phyloP scores from a whole-genome alignment of 2,797 vertebrate genomes.

The Lerista edwardsae region DNA sequence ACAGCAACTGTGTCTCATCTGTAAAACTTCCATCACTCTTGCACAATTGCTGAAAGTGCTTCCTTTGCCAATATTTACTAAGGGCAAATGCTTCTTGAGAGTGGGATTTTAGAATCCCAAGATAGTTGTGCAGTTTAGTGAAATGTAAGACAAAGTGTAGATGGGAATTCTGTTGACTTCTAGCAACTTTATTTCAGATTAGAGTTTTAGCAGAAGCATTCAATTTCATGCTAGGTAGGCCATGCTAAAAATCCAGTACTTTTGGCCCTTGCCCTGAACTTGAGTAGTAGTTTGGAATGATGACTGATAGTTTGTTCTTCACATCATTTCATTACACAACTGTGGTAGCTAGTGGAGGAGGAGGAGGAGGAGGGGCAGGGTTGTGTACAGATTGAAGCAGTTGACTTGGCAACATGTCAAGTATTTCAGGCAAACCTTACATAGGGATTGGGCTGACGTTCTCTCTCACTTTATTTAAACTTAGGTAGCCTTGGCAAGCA shows the following conservation, averaged over 20 bases:
- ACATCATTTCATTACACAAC: conserved; percentile 2
- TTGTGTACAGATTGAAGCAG: not conserved
- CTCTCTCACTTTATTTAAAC: conserved; percentile 1
- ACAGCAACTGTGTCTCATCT: not conserved
- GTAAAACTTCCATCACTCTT: not conserved
- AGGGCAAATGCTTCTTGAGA: not conserved
- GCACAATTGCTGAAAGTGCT: not conserved
- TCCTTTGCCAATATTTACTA: not conserved
- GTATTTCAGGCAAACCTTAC: conserved; percentile 1
- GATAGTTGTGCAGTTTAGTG: not conserved
- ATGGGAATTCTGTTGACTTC: not conserved
- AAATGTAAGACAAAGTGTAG: not conserved
- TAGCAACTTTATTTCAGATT: not conserved
- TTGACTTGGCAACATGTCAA: not conserved
- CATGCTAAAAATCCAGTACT: not conserved
- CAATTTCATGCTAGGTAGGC: not conserved
- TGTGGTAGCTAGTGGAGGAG: not conserved
- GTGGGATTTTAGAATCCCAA: not conserved
- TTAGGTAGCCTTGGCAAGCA: conserved; percentile 8
- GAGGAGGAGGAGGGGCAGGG: not conserved
- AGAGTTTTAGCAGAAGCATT: not conserved
- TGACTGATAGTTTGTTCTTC: not conserved
- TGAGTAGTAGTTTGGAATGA: conserved; percentile 1
- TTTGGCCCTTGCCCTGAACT: not conserved
- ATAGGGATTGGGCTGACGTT: conserved; percentile 5